Base-by-base conservation (phyloP, 1,140 invertebrate genomes). In the Tetragonula clypearis region DNA sequence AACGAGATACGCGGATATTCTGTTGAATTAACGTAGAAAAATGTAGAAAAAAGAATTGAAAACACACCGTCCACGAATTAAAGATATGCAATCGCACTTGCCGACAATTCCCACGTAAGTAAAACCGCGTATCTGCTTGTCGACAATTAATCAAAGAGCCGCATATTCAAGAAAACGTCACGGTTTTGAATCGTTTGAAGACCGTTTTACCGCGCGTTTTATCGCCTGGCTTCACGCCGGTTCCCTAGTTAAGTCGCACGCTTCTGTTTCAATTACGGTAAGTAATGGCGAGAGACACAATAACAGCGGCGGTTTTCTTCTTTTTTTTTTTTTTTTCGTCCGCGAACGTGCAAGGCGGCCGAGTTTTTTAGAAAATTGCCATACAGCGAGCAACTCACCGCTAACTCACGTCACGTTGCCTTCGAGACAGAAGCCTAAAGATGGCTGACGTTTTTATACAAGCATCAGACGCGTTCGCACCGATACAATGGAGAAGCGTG, bases 311-410 rank as follows among this genome's bases (percentile, higher is more conserved):
- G 23, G 12, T 19, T 78, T 66, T 66, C 3, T 41, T 41, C 8
- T 41, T 41, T 41, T 30, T 30, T 30, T 41, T 41, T 41, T 41
- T 41, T 41, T 41, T 41, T 41, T 41, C 6, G 0, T 41, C 41
- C 19, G 14, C 49, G 62, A 55, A 79, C 76, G 41, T 15, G 17
- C 49, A 30, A 79, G 62, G 26, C n/a, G 62, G 62, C 49, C 49
- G 49, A 68, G 62, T 68, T 79, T 79, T 49, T 79, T 79, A 68
- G 56, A 79, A 66, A 79, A 79, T 68, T 79, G 60, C 60, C 60
- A n/a, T 49, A 49, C 0, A 23, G 60, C 60, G 0, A 8, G 30
- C 30, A 30, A 30, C 30, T 30, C 14, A 23, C 60, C 23, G 30
- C 19, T 1, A 17, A 8, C 19, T 1, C 17, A 8, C 14, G 23